Percentiles rank a stretch among this genome's conserved stretches.
Conservation (phyloP, 2,797 vertebrate species). For the Lerista edwardsae region DNA sequence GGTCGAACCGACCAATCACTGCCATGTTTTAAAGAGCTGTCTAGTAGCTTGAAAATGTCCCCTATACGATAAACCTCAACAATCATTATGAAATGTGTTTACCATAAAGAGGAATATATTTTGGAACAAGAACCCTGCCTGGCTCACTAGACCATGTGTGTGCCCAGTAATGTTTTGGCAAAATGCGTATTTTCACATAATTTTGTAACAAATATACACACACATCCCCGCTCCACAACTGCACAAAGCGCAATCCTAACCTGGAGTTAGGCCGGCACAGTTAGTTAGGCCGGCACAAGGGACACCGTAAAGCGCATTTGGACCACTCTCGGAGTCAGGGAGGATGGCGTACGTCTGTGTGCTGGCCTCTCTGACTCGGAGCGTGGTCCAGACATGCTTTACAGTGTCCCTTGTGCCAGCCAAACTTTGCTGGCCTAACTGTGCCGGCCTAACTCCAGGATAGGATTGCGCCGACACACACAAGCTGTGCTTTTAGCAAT, state of each 20-base stretch:
- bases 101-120: slow-evolving; percentile 27
- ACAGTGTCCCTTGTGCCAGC: no score
- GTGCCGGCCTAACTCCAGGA: no score
- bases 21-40: slow-evolving; percentile 40
- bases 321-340: no score
- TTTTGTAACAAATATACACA: slow-evolving; percentile 4
- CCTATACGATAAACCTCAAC: slow-evolving; percentile 28
- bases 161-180: neutral
- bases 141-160: neutral
- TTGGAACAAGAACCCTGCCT: neutral
- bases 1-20: neutral
- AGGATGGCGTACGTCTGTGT: no score
- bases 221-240: neutral
- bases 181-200: slow-evolving; percentile 30
- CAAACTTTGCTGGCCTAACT: no score
- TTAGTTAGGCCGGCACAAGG: no score
- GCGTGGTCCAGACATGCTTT: no score
- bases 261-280: no score
- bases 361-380: no score
- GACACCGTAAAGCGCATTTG: no score
- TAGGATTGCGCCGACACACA: no score
- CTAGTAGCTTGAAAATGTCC: slow-evolving; percentile 20
- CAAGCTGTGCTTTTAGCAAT: neutral
- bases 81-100: slow-evolving; percentile 28
- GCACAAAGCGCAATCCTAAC: no score